phyloP scores from a whole-genome alignment of 2,888 invertebrate species.

The Bombyx huttoni region DNA sequence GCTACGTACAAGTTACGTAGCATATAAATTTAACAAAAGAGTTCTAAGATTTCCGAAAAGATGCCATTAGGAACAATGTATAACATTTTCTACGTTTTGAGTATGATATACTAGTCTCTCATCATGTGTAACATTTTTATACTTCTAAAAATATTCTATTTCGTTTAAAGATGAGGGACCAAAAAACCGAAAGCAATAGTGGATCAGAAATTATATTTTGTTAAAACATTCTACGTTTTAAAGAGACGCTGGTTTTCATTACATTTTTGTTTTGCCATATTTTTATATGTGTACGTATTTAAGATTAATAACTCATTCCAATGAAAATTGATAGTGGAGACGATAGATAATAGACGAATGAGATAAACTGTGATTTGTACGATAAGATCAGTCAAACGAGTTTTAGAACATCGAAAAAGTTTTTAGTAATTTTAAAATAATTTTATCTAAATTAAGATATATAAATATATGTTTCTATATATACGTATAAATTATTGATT shows the following conservation, averaged over 20 bases:
- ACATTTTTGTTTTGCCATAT: constrained; percentile 46
- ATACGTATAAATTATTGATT: constrained; percentile 59
- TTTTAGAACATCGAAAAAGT: constrained; percentile 70
- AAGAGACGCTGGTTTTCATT: constrained; percentile 8
- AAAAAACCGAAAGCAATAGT: constrained; percentile 5
- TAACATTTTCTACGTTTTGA: no score
- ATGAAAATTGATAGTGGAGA: constrained; percentile 56
- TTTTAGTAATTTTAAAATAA: constrained; percentile 57
- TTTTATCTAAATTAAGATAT: constrained; percentile 43
- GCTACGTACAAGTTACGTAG: no score
- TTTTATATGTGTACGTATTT: constrained; percentile 42
- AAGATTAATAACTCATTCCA: constrained; percentile 55
- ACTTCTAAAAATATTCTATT: constrained; percentile 3
- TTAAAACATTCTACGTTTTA: constrained; percentile 10
- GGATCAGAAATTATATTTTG: constrained; percentile 3
- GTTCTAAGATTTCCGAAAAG: no score
- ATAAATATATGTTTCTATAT: constrained; percentile 29
- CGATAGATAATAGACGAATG: constrained; percentile 66
- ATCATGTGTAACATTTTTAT: constrained; percentile 1
- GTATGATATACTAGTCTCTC: background rate
- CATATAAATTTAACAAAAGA: no score
- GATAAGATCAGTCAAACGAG: constrained; percentile 71
- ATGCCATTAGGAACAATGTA: no score
- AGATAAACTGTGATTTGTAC: constrained; percentile 68
- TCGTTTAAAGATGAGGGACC: background rate